A percentile compares a stretch with the other conserved stretches of the same genome.
Conservation (phyloP, 1,140 invertebrate genomes). For the Rhagoletis pomonella region DNA sequence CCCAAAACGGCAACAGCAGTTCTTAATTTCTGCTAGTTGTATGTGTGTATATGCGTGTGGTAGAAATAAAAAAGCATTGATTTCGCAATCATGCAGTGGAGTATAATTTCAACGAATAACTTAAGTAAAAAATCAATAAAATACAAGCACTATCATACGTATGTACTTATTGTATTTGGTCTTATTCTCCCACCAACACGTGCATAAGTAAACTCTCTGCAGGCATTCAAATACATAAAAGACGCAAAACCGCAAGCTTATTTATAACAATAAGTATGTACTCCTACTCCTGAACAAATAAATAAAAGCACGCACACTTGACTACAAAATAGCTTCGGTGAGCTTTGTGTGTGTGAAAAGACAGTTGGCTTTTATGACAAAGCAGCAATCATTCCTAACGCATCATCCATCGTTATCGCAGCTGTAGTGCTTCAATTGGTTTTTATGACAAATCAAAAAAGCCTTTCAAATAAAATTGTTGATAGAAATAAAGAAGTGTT, state of each 20-base stretch:
- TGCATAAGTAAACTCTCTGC: background rate
- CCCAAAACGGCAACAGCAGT: background rate
- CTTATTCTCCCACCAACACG: too few relatives aligned
- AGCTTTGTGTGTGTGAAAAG: background rate
- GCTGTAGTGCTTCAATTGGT: background rate
- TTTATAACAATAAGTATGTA: too few relatives aligned
- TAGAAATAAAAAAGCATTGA: constrained; percentile 11
- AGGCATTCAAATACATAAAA: constrained; percentile 5
- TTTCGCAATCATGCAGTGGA: background rate
- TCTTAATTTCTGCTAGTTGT: too few relatives aligned
- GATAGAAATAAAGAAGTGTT: constrained; percentile 39
- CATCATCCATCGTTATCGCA: constrained; percentile 16
- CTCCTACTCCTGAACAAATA: background rate
- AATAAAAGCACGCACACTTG: constrained; percentile 20
- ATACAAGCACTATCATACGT: background rate
- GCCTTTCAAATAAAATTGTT: constrained; percentile 5
- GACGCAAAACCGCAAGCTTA: too few relatives aligned
- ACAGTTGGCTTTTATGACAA: background rate
- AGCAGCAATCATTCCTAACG: constrained; percentile 3
- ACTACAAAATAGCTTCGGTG: background rate
- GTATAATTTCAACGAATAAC: background rate
- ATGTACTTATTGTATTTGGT: background rate
- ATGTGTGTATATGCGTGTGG: background rate
- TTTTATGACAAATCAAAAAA: constrained; percentile 40
- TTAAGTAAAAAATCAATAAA: constrained; percentile 20